Conservation (phyloP, 2,113 vertebrate genomes). For the Myanophis thanlyinensis region DNA sequence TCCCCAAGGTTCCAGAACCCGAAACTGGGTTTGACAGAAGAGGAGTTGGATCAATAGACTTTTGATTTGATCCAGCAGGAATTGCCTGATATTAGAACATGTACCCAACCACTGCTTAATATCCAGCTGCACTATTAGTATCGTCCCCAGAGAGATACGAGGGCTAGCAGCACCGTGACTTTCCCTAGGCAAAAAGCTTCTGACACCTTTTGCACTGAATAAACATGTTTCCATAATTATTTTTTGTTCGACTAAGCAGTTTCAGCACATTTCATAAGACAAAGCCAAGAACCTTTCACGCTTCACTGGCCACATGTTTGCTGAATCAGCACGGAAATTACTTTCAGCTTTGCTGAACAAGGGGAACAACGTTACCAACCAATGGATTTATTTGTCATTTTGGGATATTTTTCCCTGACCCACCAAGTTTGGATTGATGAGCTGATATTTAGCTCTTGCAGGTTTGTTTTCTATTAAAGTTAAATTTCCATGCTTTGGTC, state of each 20-base stretch:
- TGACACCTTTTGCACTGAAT: neutral
- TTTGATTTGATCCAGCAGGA: neutral
- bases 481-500: neutral
- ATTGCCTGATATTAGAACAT: neutral
- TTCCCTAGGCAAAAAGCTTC: neutral
- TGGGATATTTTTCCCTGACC: neutral
- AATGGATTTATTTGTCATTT: neutral
- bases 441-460: neutral
- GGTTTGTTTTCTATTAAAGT: neutral
- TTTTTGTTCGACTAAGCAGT: neutral
- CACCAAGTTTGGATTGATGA: neutral
- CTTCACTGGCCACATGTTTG: neutral
- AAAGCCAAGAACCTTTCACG: constrained; percentile 7
- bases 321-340: neutral
- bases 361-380: neutral
- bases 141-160: neutral
- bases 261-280: constrained; percentile 11
- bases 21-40: neutral
- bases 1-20: neutral
- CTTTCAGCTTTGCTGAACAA: constrained; percentile 12
- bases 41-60: neutral
- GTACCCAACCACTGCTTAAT: neutral
- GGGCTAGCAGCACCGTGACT: neutral
- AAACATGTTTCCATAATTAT: constrained; percentile 4
- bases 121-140: neutral